Percentiles rank a stretch among this genome's conserved stretches.
Evolutionary conservation across 2,113 vertebrate genomes (phyloP).

Genomic region (Climacteris rufus): DNA sequence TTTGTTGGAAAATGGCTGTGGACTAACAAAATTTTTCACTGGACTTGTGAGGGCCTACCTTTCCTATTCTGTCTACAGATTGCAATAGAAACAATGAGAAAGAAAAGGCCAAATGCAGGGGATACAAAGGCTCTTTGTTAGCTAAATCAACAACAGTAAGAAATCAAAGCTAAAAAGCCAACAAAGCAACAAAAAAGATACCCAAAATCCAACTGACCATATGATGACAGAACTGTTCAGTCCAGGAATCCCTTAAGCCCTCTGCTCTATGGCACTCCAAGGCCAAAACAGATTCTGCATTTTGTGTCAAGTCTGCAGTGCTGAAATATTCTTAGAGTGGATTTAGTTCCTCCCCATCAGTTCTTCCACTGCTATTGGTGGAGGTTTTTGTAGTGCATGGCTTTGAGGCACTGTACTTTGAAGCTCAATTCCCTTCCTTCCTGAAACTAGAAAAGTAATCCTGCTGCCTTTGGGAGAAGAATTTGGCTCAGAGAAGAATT

Average conservation of each 20-base stretch:
- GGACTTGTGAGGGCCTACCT: neutral
- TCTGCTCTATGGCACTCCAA: neutral
- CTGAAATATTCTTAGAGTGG: neutral
- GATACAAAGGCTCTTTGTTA: neutral
- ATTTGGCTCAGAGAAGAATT: neutral
- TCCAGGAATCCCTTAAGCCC: neutral
- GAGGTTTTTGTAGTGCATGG: neutral
- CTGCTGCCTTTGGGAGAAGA: neutral
- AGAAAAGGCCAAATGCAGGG: neutral
- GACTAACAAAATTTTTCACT: neutral
- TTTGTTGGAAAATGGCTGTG: neutral
- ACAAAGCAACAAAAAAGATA: neutral
- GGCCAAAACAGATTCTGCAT: neutral
- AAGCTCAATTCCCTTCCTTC: neutral
- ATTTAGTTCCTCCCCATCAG: neutral
- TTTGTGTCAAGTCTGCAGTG: neutral
- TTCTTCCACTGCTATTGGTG: neutral
- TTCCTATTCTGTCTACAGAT: neutral
- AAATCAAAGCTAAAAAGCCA: neutral
- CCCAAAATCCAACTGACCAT: neutral
- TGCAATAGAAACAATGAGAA: neutral
- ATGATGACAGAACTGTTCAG: neutral
- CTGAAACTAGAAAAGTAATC: neutral
- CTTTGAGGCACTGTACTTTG: neutral
- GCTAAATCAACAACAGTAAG: neutral